A percentile compares a stretch with the other conserved stretches of the same genome.
Conservation (phyloP, 2,113 vertebrate species). For the Galbula dea region DNA sequence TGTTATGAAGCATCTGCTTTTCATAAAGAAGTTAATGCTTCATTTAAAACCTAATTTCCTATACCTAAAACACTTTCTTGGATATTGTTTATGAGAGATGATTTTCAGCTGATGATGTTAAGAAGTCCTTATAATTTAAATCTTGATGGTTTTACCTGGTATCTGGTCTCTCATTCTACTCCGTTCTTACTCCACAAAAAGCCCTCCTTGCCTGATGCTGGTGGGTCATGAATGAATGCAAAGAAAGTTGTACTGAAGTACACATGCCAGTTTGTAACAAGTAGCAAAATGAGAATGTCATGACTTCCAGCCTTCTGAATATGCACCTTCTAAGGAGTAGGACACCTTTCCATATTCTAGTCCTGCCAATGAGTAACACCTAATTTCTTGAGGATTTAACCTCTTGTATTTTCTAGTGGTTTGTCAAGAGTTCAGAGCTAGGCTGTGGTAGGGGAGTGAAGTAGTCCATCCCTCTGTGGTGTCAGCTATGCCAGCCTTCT, state of each 20-base stretch:
- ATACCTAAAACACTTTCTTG: neutral
- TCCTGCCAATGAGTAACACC: neutral
- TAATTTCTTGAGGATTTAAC: neutral
- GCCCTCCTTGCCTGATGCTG: neutral
- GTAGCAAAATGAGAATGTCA: neutral
- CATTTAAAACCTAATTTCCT: neutral
- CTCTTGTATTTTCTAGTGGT: neutral
- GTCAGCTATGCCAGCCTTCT: neutral
- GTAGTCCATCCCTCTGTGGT: accelerated
- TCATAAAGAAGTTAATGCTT: neutral
- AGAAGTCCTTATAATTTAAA: neutral
- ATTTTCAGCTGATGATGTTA: neutral
- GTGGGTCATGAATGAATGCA: neutral
- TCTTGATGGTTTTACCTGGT: neutral
- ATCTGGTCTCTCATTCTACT: neutral
- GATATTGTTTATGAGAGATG: neutral
- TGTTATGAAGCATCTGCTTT: neutral
- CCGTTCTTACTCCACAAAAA: neutral
- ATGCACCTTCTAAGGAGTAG: accelerated
- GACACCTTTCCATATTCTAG: accelerated
- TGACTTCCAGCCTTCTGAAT: accelerated
- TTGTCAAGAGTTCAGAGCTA: neutral
- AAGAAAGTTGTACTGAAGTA: neutral
- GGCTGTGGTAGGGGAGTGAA: neutral
- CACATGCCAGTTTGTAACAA: accelerated